Evolutionary conservation across 2,797 vertebrate genomes (phyloP).

Genomic region (Mormyrus proboscirostris): DNA sequence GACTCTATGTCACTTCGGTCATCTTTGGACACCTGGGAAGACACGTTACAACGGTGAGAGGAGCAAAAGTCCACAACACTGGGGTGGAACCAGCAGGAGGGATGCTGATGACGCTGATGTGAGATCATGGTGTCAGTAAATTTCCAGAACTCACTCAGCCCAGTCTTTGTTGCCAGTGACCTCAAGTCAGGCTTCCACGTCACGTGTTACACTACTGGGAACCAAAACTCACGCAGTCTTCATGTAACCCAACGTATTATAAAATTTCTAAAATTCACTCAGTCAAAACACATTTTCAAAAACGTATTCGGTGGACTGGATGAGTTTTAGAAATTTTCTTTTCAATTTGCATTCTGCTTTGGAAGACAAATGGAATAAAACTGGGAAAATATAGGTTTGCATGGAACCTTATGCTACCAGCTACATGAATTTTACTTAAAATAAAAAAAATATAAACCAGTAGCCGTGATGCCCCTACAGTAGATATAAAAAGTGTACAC

Average conservation of each 20-base stretch:
- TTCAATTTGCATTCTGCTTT: neutral
- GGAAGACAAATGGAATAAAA: neutral
- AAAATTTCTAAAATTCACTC: neutral
- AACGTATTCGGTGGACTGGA: neutral
- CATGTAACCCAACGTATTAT: neutral
- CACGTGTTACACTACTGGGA: neutral
- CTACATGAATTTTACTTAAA: neutral
- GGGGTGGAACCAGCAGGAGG: neutral
- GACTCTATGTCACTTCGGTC: conserved; percentile 93
- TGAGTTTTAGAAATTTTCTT: neutral
- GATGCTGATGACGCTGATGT: neutral
- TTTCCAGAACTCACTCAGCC: neutral
- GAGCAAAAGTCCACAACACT: neutral
- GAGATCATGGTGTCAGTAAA: neutral
- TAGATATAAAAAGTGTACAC: neutral
- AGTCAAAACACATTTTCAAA: neutral
- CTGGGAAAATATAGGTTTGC: neutral
- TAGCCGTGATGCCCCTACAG: neutral
- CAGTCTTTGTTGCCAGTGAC: neutral
- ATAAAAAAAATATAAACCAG: neutral
- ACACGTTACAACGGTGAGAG: neutral
- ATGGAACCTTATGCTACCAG: neutral
- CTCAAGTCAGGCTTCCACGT: neutral
- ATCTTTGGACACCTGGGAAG: conserved; percentile 83
- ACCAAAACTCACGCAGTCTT: neutral